Evolutionary conservation across 2,888 invertebrate species (phyloP).

Genomic region (Parnassius apollo): DNA sequence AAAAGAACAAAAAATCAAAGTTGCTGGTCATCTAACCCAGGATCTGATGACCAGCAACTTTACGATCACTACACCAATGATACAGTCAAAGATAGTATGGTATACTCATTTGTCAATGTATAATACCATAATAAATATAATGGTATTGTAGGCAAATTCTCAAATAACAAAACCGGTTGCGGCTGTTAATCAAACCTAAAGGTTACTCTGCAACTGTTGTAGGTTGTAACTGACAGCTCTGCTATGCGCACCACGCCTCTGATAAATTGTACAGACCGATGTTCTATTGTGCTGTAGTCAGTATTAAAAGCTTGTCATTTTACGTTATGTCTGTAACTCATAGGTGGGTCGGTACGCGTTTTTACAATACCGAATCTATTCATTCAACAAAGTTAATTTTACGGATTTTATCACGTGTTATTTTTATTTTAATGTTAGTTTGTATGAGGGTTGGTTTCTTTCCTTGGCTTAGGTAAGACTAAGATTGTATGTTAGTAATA

Average conservation of each 20-base stretch:
- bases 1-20: too few relatives aligned
- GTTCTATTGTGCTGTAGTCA: conserved; percentile 17
- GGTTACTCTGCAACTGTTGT: conserved; percentile 17
- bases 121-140: background rate
- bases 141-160: conserved; percentile 19
- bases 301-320: background rate
- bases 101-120: too few relatives aligned
- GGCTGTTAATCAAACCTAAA: conserved; percentile 3
- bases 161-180: conserved; percentile 12
- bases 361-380: background rate
- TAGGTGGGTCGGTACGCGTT: background rate
- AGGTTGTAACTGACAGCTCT: conserved; percentile 15
- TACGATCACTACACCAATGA: too few relatives aligned
- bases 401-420: too few relatives aligned
- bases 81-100: too few relatives aligned
- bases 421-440: too few relatives aligned
- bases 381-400: background rate
- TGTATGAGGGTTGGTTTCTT: too few relatives aligned
- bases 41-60: too few relatives aligned
- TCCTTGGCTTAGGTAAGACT: too few relatives aligned
- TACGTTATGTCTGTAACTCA: too few relatives aligned
- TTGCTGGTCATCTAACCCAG: too few relatives aligned
- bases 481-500: too few relatives aligned
- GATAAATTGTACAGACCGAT: background rate
- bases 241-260: conserved; percentile 14